phyloP scores from a whole-genome alignment of 2,797 vertebrate genomes.

The Clarias fuscus region DNA sequence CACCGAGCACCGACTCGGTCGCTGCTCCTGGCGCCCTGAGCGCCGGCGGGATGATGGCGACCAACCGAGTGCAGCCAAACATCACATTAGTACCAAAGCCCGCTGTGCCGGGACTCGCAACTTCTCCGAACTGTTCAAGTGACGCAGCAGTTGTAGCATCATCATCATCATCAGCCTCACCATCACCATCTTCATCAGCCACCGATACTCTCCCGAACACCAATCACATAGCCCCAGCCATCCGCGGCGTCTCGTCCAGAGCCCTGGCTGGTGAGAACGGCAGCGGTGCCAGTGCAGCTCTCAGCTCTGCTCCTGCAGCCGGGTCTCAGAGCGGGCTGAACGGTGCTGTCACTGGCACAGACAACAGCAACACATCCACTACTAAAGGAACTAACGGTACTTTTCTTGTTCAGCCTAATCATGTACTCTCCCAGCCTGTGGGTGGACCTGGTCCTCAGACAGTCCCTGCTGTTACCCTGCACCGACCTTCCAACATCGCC shows the following conservation, averaged over 20 bases:
- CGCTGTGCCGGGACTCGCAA: conserved; percentile 70
- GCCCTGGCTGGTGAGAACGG: conserved; percentile 75
- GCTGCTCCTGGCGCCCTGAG: neutral
- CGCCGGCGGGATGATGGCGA: neutral
- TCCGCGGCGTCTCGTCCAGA: conserved; percentile 63
- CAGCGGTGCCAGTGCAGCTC: conserved; percentile 66
- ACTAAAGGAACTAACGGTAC: conserved; percentile 48
- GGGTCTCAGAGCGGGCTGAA: conserved; percentile 48
- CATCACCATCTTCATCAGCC: conserved; percentile 57
- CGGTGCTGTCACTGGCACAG: conserved; percentile 30
- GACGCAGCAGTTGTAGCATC: conserved; percentile 57
- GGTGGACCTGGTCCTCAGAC: conserved; percentile 68
- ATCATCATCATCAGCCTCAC: conserved; percentile 55
- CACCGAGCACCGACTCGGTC: conserved; percentile 54
- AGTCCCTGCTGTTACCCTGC: conserved; percentile 76
- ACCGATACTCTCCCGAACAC: conserved; percentile 64
- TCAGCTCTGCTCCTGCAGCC: conserved; percentile 52
- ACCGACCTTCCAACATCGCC: conserved; percentile 75
- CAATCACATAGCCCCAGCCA: conserved; percentile 67
- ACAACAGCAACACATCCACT: conserved; percentile 49
- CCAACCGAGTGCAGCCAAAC: conserved; percentile 57
- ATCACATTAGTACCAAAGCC: conserved; percentile 68
- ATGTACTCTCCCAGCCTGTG: conserved; percentile 63
- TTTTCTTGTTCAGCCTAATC: conserved; percentile 63
- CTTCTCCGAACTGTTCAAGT: conserved; percentile 69